These are phyloP conservation scores for Lemur catta DNA, from an alignment of 2,797 vertebrate genomes.

Conservation along the genomic window DNA sequence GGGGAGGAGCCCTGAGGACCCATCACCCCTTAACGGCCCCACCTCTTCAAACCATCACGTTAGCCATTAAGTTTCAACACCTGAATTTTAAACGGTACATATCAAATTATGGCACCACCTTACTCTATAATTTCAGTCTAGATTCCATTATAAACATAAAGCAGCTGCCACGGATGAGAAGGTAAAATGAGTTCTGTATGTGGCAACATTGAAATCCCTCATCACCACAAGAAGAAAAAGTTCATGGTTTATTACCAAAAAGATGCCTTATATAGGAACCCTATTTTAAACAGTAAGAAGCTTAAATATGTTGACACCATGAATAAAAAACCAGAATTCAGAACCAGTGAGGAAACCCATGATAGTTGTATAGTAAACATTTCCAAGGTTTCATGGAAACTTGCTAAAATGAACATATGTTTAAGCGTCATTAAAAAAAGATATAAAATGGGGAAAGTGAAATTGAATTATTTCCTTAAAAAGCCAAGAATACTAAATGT, in stretches of 20 bases:
- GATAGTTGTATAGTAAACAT: neutral
- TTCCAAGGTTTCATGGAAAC: neutral
- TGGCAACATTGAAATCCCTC: neutral
- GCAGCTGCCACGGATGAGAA: neutral
- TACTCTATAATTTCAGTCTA: neutral
- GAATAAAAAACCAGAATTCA: neutral
- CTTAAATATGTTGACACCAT: neutral
- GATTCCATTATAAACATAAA: neutral
- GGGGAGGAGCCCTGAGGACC: neutral
- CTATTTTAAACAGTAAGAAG: neutral
- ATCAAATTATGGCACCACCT: neutral
- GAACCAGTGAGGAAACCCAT: neutral
- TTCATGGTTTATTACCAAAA: neutral
- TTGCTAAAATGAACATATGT: constrained; percentile 21
- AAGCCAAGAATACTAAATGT: neutral
- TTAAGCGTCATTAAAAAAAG: neutral
- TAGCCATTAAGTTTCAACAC: neutral
- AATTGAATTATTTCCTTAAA: constrained; percentile 1
- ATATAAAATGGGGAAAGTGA: neutral
- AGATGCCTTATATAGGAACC: neutral
- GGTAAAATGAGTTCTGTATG: neutral
- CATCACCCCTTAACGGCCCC: neutral
- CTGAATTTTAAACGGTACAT: neutral
- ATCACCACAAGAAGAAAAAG: neutral
- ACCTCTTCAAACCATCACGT: neutral